Evolutionary conservation across 2,888 invertebrate species (phyloP).

Genomic region (Petrolisthes manimaculis): DNA sequence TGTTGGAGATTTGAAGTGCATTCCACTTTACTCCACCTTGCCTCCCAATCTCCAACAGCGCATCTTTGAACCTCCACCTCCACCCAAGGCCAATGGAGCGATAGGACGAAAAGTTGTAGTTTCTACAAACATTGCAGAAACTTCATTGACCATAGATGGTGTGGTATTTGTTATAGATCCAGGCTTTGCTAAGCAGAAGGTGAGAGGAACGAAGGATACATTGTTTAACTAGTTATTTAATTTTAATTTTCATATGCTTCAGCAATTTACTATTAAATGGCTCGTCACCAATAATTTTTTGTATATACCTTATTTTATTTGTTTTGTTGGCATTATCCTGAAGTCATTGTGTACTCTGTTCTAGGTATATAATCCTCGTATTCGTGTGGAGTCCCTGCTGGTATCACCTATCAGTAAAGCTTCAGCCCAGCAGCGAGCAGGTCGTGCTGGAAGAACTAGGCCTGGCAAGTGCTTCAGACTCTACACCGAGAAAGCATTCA

Average conservation of each 20-base stretch:
- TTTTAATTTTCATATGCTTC: too few relatives aligned
- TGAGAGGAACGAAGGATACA: conserved; percentile 68
- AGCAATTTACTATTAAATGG: background rate
- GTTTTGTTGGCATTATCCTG: too few relatives aligned
- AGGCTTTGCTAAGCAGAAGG: conserved; percentile 99
- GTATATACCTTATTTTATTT: too few relatives aligned
- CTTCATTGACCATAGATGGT: conserved; percentile 98
- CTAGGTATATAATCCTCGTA: conserved; percentile 86
- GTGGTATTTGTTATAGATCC: conserved; percentile 99
- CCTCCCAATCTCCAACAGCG: conserved; percentile 97
- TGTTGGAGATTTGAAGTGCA: conserved; percentile 96
- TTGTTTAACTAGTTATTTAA: too few relatives aligned
- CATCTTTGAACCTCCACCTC: conserved; percentile 97
- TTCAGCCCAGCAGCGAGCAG: conserved; percentile 97
- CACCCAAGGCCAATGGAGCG: conserved; percentile 88
- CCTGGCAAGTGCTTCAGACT: conserved; percentile 95
- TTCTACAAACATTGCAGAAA: conserved; percentile 99
- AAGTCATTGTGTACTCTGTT: background rate
- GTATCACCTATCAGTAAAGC: conserved; percentile 99
- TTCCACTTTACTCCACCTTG: conserved; percentile 97
- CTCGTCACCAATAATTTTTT: background rate
- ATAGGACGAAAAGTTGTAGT: conserved; percentile 93
- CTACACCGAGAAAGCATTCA: conserved; percentile 95
- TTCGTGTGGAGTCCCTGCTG: conserved; percentile 94
- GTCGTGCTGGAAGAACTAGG: conserved; percentile 96